Base-by-base conservation (phyloP, 2,797 vertebrate species). In the Ctenopoma multispine region DNA sequence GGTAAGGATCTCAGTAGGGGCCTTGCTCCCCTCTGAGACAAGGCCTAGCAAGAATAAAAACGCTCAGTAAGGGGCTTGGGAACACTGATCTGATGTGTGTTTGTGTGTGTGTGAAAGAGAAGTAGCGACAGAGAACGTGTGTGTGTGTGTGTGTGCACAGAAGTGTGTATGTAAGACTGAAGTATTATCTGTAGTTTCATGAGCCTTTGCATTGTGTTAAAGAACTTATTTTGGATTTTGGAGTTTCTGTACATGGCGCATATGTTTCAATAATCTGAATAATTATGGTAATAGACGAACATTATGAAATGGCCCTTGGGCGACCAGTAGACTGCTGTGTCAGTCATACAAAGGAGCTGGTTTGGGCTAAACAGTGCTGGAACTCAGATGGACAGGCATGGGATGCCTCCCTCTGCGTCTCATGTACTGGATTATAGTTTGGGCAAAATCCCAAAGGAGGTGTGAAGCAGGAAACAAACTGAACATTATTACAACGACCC, bases 391-490 rank as follows among this genome's bases (percentile, higher is more conserved):
- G 92, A 93, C 93, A 94, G 89, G 87, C 90, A 85, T 93, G 92
- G 91, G 90, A 94, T 80, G 73, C 88, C 87, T 93, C 94, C 92
- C 91, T 89, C 91, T 87, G 92, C 85, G 89, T 88, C 88, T 87
- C 90, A 90, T 92, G 92, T 90, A 90, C 90, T 90, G 89, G 91
- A 93, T 93, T 92, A 91, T 88, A 65, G 81, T 85, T 86, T 77
- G 82, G 89, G 91, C 92, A 92, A 87, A 90, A 75, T 88, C 87
- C 88, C 87, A 89, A 92, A 92, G 82, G 91, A 89, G 75, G 86
- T 90, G 90, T 84, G 87, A 89, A 85, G 89, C 85, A 89, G 83
- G 83, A 94, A 93, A 94, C 92, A 95, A 93, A 92, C 91, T 85
- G 56, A 90, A 94, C 91, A 93, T 94, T 93, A 93, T 92, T 90